Base-by-base conservation (phyloP, 1,140 invertebrate species). In the Danaus melanippus region DNA sequence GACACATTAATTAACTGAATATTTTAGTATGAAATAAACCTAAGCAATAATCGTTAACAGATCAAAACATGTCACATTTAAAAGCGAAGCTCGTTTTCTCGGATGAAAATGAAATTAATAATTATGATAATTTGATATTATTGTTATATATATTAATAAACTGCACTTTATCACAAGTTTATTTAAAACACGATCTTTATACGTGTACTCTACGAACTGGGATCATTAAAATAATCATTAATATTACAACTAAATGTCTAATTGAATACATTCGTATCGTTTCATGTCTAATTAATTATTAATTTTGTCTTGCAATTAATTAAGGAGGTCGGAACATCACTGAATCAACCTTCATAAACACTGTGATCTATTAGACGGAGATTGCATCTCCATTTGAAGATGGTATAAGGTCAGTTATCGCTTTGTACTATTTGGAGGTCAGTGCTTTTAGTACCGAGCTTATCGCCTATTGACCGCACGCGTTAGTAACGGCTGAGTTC, bases 51-150 rank as follows among this genome's bases (percentile, higher is more conserved):
- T 70, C 69, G 71, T 70, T 77, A 75, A 67, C 75, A 66, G 53
- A 67, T 75, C 71, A 76, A 70, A 78, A 78, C 75, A 74, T 62
- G 72, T 69, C 67, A 74, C 67, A 78, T 63, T 72, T 69, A 68
- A 74, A 75, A 74, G 50, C 66, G 69, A 73, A 60, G 63, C 54
- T 64, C 60, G 50, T 64, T 60, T 68, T 67, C 61, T 61, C 49
- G 60, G 60, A 69, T 67, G 58, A 59, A 64, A 53, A 67, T 69
- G 64, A 74, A 65, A 67, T 59, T 56, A 65, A 63, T 58, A 58
- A 58, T 76, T 74, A 74, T 74, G 64, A 62, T 69, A 70, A 77
- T 68, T 64, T 60, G 51, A 62, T 58, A 59, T 50, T 66, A 69
- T 67, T 71, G 60, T 57, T 56, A 58, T 64, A 59, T 58, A 58